Base-by-base conservation (phyloP, 2,888 invertebrate genomes). In the Geophilus truncorum region DNA sequence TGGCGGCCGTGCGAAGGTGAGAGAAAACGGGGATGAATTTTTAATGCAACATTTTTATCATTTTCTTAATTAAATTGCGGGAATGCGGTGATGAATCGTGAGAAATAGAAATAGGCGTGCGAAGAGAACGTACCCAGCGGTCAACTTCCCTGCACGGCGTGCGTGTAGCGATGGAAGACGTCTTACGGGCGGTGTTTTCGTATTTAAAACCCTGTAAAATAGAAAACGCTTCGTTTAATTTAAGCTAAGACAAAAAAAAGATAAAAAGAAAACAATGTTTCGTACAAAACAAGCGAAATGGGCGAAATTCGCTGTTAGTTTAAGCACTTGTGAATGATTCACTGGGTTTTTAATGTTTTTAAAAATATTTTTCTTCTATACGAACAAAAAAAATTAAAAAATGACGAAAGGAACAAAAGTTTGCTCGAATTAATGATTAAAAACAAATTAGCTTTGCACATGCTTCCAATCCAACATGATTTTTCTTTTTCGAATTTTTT, bases 381-480 rank as follows among this genome's bases (percentile, higher is more conserved):
- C 6, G 6, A 57, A 57, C 10, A 62, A 62, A 25, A 25, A 15
- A 62, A 62, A 62, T 10, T n/a, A n/a, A n/a, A n/a, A n/a, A n/a
- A n/a, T n/a, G n/a, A n/a, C n/a, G n/a, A n/a, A n/a, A 9, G 25
- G 28, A 62, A 62, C 62, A 62, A 62, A 62, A 62, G 62, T 62
- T 62, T 62, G 62, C 62, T 62, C 62, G 28, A 62, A 62, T 62
- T 62, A 62, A 62, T 62, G 62, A 62, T 62, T 62, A 62, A 62
- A 57, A 62, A 62, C 62, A 62, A 62, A 62, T 62, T 62, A 62
- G 62, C 62, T 62, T 62, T 62, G 62, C 62, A 62, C 62, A 62
- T 62, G 62, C 62, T 62, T 23, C 62, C 7, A 62, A 62, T 62
- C 62, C 62, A 62, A 62, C 62, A 62, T 62, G 62, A 62, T 62